Evolutionary conservation across 30 jellyfish, hydroid and myxozoan genomes (phyloP).

Genomic region (Rhopilema esculentum): DNA sequence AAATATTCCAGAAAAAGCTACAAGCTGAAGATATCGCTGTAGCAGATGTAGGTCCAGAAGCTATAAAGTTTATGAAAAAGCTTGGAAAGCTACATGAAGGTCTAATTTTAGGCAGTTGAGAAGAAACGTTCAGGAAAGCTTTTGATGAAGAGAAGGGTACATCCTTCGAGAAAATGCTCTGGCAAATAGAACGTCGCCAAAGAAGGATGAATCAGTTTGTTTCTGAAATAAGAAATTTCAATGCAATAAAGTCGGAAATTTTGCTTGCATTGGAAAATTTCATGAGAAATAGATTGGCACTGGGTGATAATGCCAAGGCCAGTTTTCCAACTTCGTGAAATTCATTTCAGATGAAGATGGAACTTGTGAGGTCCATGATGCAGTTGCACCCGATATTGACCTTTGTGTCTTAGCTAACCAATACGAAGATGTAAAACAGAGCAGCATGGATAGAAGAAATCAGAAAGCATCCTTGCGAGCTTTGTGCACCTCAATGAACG

Average conservation of each 20-base stretch:
- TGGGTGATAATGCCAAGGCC: conserved; percentile 33
- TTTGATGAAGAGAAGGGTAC: conserved; percentile 54
- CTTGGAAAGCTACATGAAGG: conserved; percentile 44
- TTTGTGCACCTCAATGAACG: conserved; percentile 53
- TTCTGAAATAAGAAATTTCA: conserved; percentile 47
- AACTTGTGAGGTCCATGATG: conserved; percentile 27
- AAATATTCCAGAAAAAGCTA: conserved; percentile 32
- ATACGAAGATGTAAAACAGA: conserved; percentile 53
- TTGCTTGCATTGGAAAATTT: conserved; percentile 37
- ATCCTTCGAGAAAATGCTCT: conserved; percentile 45
- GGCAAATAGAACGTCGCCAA: conserved; percentile 46
- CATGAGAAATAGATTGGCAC: conserved; percentile 47
- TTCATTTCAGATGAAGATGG: conserved; percentile 37
- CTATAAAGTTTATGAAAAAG: conserved; percentile 26
- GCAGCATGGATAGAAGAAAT: conserved; percentile 46
- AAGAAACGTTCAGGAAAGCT: conserved; percentile 30
- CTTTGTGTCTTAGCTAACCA: conserved; percentile 43
- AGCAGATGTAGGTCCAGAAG: conserved; percentile 25
- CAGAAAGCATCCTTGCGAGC: conserved; percentile 52
- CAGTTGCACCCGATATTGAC: conserved; percentile 54
- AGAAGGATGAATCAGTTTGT: conserved; percentile 52
- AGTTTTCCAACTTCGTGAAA: conserved; percentile 35
- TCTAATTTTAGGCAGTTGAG: conserved; percentile 33
- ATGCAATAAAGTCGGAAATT: conserved; percentile 38
- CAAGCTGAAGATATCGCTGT: conserved; percentile 35